phyloP scores from a whole-genome alignment of 1,140 invertebrate species.

The Physella acuta region DNA sequence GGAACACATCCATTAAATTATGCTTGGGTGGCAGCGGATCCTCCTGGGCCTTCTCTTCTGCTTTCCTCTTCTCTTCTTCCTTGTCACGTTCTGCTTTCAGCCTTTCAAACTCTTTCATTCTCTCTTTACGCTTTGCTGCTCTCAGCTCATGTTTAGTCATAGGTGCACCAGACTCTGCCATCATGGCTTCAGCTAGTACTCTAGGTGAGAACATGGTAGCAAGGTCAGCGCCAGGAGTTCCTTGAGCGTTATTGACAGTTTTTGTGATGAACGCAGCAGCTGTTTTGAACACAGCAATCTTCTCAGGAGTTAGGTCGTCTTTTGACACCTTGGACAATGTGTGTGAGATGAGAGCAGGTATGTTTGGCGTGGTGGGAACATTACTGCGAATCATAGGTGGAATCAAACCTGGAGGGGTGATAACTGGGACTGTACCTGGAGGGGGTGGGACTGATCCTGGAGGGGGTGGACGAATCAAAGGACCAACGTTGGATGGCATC shows the following conservation, averaged over 20 bases:
- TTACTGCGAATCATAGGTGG: not conserved
- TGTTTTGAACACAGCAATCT: conserved; percentile 27
- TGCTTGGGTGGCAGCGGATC: conserved; percentile 27
- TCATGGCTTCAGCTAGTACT: conserved; percentile 28
- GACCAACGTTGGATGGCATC: not conserved
- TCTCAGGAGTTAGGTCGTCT: conserved; percentile 25
- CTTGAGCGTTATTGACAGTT: conserved; percentile 24
- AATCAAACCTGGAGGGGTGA: conserved; percentile 3
- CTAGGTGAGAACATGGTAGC: conserved; percentile 29
- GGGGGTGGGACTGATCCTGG: conserved; percentile 21
- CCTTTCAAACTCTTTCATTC: conserved; percentile 22
- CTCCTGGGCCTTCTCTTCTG: conserved; percentile 30
- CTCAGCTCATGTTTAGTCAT: conserved; percentile 17
- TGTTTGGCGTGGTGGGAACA: conserved; percentile 17
- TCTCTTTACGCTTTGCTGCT: conserved; percentile 16
- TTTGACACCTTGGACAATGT: conserved; percentile 23
- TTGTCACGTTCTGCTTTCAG: conserved; percentile 21
- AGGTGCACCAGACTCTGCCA: conserved; percentile 22
- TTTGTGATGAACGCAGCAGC: conserved; percentile 26
- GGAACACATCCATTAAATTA: conserved; percentile 30
- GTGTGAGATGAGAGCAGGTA: conserved; percentile 26
- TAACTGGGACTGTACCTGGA: conserved; percentile 26
- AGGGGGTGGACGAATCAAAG: conserved; percentile 16
- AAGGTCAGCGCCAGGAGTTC: conserved; percentile 17
- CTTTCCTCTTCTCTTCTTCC: conserved; percentile 18